phyloP scores from a whole-genome alignment of 2,888 invertebrate species.

The Cyclophora punctaria region DNA sequence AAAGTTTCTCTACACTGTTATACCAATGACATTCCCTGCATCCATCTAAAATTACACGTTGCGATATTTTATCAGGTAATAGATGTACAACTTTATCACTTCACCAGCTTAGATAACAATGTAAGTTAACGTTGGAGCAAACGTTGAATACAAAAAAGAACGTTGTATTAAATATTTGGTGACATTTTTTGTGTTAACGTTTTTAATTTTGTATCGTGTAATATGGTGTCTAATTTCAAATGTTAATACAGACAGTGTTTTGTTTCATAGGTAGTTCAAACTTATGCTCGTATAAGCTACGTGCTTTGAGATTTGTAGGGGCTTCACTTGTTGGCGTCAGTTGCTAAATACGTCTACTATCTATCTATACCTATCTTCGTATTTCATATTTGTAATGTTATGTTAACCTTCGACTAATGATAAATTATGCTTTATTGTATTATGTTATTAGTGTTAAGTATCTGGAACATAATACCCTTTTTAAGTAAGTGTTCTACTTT shows the following conservation, averaged over 20 bases:
- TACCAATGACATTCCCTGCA: conserved; percentile 61
- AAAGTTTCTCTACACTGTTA: conserved; percentile 45
- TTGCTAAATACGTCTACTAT: no score
- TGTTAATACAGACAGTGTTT: conserved; percentile 24
- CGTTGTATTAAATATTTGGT: conserved; percentile 42
- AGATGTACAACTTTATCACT: conserved; percentile 54
- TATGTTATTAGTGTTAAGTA: no score
- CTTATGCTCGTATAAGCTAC: no score
- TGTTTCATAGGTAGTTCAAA: conserved; percentile 12
- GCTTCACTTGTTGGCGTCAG: no score
- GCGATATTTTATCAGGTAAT: conserved; percentile 58
- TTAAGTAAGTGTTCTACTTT: no score
- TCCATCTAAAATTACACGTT: conserved; percentile 59
- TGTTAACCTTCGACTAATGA: no score
- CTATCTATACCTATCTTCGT: no score
- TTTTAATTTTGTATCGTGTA: conserved; percentile 23
- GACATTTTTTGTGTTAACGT: conserved; percentile 54
- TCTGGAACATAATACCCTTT: no score
- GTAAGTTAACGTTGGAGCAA: conserved; percentile 50
- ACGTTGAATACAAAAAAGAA: conserved; percentile 46
- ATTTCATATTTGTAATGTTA: no score
- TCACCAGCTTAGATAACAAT: conserved; percentile 45
- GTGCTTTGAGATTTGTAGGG: no score
- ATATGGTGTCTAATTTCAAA: conserved; percentile 32
- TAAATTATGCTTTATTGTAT: no score